Percentiles rank a stretch among this genome's conserved stretches.
Conservation (phyloP, 2,888 invertebrate genomes). For the Euphydryas editha region DNA sequence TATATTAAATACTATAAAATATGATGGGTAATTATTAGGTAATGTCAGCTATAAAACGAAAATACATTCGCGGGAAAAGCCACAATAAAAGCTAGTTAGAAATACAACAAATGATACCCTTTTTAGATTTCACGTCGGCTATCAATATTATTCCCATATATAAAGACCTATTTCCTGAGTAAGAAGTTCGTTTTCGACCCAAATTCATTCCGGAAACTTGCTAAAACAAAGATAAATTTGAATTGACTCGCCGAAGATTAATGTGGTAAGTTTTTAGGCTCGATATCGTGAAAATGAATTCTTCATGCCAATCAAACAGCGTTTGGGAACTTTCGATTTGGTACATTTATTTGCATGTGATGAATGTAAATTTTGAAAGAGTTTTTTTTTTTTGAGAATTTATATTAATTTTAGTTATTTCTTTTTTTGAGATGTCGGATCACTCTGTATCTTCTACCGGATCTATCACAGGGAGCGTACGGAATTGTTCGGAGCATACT, state of each 20-base stretch:
- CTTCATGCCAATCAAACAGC: constrained; percentile 34
- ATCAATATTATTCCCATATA: constrained; percentile 27
- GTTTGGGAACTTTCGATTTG: constrained; percentile 2
- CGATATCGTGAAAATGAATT: constrained; percentile 37
- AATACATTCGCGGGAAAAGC: background rate
- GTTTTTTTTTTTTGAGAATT: background rate
- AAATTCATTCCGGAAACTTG: constrained; percentile 65
- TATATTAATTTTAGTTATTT: background rate
- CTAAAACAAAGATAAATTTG: constrained; percentile 70
- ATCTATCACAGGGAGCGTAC: too few relatives aligned
- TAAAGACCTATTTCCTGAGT: constrained; percentile 38
- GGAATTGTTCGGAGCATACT: too few relatives aligned
- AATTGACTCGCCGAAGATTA: constrained; percentile 65
- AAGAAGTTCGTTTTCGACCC: constrained; percentile 50
- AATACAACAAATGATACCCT: constrained; percentile 15
- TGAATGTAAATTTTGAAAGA: background rate
- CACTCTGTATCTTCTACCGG: too few relatives aligned
- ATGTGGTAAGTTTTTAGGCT: constrained; percentile 49
- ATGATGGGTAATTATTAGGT: too few relatives aligned
- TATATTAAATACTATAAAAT: too few relatives aligned
- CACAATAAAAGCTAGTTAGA: too few relatives aligned
- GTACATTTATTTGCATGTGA: constrained; percentile 6
- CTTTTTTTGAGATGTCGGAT: background rate
- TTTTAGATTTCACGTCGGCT: constrained; percentile 11
- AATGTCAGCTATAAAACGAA: background rate